These are phyloP conservation scores for Reticulitermes lucifugus DNA, from an alignment of 2,888 invertebrate genomes.

Conservation along the genomic window DNA sequence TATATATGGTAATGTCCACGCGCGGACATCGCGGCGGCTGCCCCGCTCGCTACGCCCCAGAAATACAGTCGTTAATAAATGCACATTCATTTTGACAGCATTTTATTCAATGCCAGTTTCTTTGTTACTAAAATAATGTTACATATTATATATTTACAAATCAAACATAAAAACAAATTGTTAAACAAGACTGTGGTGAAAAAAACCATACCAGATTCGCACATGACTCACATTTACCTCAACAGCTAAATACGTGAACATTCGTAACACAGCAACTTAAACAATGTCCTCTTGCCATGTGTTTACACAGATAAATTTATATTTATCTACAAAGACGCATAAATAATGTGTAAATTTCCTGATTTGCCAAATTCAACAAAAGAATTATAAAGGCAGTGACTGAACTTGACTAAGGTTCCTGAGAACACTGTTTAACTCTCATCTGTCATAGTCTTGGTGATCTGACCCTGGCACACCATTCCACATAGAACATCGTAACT, in stretches of 20 bases:
- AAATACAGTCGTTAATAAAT: neutral
- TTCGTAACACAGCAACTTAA: slow-evolving; percentile 23
- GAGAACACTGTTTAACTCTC: slow-evolving; percentile 22
- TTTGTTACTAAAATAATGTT: slow-evolving; percentile 44
- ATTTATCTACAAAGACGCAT: neutral
- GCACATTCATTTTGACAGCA: slow-evolving; percentile 23
- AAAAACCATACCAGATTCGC: neutral
- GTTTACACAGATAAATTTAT: neutral
- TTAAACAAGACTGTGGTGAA: slow-evolving; percentile 16
- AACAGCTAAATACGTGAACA: slow-evolving; percentile 11
- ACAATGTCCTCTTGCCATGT: slow-evolving; percentile 11
- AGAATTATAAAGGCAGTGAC: slow-evolving; percentile 19
- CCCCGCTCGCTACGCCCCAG: no score
- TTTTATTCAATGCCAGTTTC: slow-evolving; percentile 37
- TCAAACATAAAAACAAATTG: slow-evolving; percentile 17
- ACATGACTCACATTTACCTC: slow-evolving; percentile 3
- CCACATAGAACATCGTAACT: neutral
- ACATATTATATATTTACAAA: slow-evolving; percentile 39
- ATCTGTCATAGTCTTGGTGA: neutral
- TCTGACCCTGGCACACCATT: neutral
- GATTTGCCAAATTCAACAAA: slow-evolving; percentile 26
- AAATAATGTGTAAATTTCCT: slow-evolving; percentile 14
- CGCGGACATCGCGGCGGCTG: no score
- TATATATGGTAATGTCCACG: no score
- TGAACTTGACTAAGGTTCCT: slow-evolving; percentile 18